These are phyloP conservation scores for Hofmannophila pseudospretella DNA, from an alignment of 2,888 invertebrate genomes.

Conservation along the genomic window DNA sequence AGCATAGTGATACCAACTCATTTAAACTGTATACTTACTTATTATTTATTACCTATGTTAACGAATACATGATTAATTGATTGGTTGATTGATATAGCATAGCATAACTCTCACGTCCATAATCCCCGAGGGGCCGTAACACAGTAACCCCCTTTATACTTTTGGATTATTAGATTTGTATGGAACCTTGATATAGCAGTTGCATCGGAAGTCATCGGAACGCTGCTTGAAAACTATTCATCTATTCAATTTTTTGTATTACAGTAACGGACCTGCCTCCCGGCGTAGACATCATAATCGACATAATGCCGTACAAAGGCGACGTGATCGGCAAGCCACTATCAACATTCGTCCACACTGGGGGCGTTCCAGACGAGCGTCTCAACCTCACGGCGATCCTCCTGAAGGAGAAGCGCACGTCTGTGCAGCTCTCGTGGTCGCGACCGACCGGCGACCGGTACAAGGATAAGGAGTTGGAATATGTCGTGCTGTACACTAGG, in stretches of 20 bases:
- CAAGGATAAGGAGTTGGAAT: conserved; percentile 58
- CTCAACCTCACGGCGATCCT: conserved; percentile 70
- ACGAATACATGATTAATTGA: too few species aligned
- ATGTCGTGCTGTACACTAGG: conserved; percentile 85
- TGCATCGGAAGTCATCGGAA: too few species aligned
- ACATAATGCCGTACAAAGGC: conserved; percentile 80
- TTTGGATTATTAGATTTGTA: too few species aligned
- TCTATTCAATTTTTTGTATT: conserved; percentile 17
- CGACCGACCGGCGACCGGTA: conserved; percentile 77
- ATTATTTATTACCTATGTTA: too few species aligned
- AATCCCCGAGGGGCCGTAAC: too few species aligned
- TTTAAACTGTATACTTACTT: too few species aligned
- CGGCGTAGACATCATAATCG: conserved; percentile 69
- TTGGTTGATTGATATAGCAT: too few species aligned
- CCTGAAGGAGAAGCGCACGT: conserved; percentile 75
- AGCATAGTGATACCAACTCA: too few species aligned
- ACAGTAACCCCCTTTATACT: too few species aligned
- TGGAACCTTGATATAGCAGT: too few species aligned
- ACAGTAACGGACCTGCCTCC: conserved; percentile 76
- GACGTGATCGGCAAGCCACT: conserved; percentile 74
- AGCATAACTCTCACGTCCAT: too few species aligned
- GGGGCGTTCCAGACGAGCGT: conserved; percentile 69
- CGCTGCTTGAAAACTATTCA: neutral
- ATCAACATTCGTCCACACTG: conserved; percentile 61
- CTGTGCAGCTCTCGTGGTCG: conserved; percentile 83